Base-by-base conservation (phyloP, 1,140 invertebrate species). In the Anastrepha obliqua region DNA sequence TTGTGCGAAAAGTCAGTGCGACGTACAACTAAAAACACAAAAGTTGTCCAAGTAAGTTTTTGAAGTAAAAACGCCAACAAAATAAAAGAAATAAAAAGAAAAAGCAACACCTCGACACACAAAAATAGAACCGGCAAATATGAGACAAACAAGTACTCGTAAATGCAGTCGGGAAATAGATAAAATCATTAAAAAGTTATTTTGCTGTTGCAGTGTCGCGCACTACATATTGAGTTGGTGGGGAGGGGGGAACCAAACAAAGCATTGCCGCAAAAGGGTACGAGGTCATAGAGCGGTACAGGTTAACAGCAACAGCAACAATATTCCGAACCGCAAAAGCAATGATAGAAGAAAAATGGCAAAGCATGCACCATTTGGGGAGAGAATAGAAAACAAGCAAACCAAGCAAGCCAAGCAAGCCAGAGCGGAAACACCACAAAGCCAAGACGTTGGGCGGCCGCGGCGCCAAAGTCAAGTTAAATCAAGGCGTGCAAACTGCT, bases 111-210 rank as follows among this genome's bases (percentile, higher is more conserved):
- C 20, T 6, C 17, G 4, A 62, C 60, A 55, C 5, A n/a, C 67
- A 74, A 44, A 74, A 81, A 81, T 55, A 58, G 44, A 55, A 81
- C 74, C 20, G n/a, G 47, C 74, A 51, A 29, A 29, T 20, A 42
- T 17, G 20, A 29, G 74, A 5, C 15, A n/a, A 78, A 20, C 44
- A 55, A 55, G 17, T 51, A 47, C 44, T 78, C 15, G 74, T 20
- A 78, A 78, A 78, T 78, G 74, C 67, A 70, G 67, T 15, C 4
- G 74, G 74, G 47, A 78, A 78, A 51, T 78, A 51, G 74, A 55
- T 55, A 81, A 81, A 81, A 81, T 81, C 74, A 81, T 51, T 55
- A 81, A 81, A 81, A 81, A 81, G 74, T 81, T 81, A 55, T 81
- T 81, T 81, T 42, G 74, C 44, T 74, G 47, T n/a, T 81, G 74